Evolutionary conservation across 2,888 invertebrate genomes (phyloP), one percentile per base, ranked within the genome.

Genomic region (Eremobia ochroleuca): DNA sequence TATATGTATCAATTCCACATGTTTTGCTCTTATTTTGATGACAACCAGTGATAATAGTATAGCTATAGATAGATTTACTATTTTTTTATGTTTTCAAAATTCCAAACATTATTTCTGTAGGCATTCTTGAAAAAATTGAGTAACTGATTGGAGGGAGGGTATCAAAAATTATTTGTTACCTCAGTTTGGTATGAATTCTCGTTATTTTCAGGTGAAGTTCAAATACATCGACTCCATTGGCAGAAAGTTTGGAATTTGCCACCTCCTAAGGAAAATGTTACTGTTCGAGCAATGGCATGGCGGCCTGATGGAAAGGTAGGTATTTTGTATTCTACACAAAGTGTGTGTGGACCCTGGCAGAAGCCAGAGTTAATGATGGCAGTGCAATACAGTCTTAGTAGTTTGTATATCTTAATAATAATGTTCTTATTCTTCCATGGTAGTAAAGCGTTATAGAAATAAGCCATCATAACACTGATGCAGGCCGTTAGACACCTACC

Each of bases 251-350:
- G 99, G 98, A 97, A 97, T 74, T 97, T 99, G 83, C 97, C 97
- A 68, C 98, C 99, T 5, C 98, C 98, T 8, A 97, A 97, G 84
- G 99, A 99, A 92, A 97, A 97, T 90, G 96, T 98, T 31, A 97
- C 97, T 59, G 98, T 99, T 1, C 97, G 97, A 81, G 98, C 98
- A 21, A 97, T 99, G 92, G 98, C 98, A 71, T 99, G 99, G 99
- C 97, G 99, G 93, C 99, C 99, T 13, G 99, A 99, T 97, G 99
- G 99, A 87, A 99, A 99, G 95, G 98, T 99, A 90, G 92, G 98
- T n/a, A 13, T 49, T 62, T 46, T 40, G 43, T 55, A 37, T 52
- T 52, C 0, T 11, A 28, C 58, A 58, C 2, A 34, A n/a, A 73
- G n/a, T n/a, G n/a, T n/a, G n/a, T 9, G 9, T 49, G 9, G 0